Percentiles rank a stretch among this genome's conserved stretches.
These are phyloP conservation scores for Erpobdella octoculata DNA, from an alignment of 2,888 invertebrate genomes.

Conservation along the genomic window DNA sequence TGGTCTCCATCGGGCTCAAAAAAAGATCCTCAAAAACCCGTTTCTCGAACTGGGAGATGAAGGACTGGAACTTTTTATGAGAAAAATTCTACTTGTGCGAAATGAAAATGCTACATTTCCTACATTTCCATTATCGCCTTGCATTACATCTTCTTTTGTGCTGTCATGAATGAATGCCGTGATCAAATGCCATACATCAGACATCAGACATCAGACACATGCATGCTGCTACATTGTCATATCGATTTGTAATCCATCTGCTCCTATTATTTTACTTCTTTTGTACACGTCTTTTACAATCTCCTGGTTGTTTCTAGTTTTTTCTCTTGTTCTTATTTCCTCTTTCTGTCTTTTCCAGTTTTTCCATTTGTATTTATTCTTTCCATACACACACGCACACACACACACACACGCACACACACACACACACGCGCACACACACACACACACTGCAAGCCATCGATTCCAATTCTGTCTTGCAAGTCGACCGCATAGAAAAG, in stretches of 20 bases:
- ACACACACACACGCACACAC: not conserved
- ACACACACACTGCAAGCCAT: not conserved
- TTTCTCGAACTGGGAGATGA: no score
- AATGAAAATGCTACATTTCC: not conserved
- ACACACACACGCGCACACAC: not conserved
- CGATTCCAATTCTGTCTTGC: not conserved
- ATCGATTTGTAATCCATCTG: not conserved
- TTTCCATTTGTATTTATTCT: not conserved
- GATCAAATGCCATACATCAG: not conserved
- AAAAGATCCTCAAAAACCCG: no score
- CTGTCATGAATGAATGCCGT: not conserved
- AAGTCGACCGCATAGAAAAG: not conserved
- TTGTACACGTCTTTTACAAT: not conserved
- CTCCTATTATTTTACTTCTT: no score
- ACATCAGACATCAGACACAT: no score
- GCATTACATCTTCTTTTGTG: not conserved
- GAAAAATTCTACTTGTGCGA: not conserved
- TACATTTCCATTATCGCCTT: not conserved
- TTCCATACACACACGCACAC: not conserved
- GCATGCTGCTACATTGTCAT: not conserved
- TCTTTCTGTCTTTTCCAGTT: not conserved
- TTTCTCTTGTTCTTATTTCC: conserved; percentile 3
- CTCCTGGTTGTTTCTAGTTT: not conserved
- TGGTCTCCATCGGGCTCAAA: no score
- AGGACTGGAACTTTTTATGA: no score